Percentiles rank a stretch among this genome's conserved stretches.
Conservation (phyloP, 2,113 vertebrate species). For the Oryzias celebensis region DNA sequence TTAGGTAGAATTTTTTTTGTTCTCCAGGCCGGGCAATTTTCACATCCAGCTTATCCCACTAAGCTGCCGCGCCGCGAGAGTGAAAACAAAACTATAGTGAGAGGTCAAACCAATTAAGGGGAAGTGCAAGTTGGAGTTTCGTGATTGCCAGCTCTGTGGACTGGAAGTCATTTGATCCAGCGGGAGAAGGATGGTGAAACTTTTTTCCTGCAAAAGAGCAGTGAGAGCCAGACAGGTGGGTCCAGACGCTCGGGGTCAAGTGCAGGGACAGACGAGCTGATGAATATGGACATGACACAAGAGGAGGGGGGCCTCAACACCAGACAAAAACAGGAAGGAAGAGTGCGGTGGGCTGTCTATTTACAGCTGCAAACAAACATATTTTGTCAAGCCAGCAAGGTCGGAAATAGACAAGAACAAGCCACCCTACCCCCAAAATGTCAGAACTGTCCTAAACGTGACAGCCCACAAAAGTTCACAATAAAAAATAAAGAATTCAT, state of each 20-base stretch:
- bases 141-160: constrained; percentile 39
- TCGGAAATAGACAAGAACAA: too few species aligned
- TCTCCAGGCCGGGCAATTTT: constrained; percentile 27
- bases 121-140: constrained; percentile 47
- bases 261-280: constrained; percentile 17
- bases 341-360: not conserved
- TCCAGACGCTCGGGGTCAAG: constrained; percentile 51
- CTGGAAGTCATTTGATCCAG: constrained; percentile 43
- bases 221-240: constrained; percentile 26
- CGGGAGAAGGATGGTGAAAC: constrained; percentile 36
- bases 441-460: too few species aligned
- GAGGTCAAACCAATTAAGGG: constrained; percentile 41
- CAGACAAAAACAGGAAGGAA: constrained; percentile 20
- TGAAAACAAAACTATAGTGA: constrained; percentile 17
- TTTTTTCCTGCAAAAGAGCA: constrained; percentile 43
- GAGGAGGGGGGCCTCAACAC: not conserved
- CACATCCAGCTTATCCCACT: constrained; percentile 25
- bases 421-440: too few species aligned
- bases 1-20: constrained; percentile 30
- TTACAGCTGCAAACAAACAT: constrained; percentile 3
- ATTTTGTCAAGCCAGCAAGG: constrained; percentile 12
- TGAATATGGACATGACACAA: constrained; percentile 1
- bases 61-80: constrained; percentile 23
- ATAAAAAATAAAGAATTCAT: too few species aligned
- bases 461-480: too few species aligned